Percentiles rank a stretch among this genome's conserved stretches.
Evolutionary conservation across 2,888 invertebrate genomes (phyloP).

Genomic region (Chrysodeixis includens): DNA sequence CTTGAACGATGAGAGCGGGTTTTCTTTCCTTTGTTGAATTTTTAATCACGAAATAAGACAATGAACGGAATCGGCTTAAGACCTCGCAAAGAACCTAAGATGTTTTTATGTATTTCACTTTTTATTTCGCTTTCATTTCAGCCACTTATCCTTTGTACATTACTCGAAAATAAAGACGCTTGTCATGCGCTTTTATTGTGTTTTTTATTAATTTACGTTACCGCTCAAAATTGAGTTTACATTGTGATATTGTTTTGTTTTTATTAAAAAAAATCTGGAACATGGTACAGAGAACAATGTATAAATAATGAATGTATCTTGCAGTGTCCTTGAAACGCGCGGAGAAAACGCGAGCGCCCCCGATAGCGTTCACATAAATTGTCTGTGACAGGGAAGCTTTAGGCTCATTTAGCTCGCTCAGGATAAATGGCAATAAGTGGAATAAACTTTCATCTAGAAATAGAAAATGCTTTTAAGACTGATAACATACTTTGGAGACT

Average conservation of each 20-base stretch:
- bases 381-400: slow-evolving; percentile 54
- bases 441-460: slow-evolving; percentile 53
- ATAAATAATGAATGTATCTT: slow-evolving; percentile 45
- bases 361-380: slow-evolving; percentile 54
- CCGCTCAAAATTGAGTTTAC: slow-evolving; percentile 28
- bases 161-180: slow-evolving; percentile 29
- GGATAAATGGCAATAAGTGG: slow-evolving; percentile 57
- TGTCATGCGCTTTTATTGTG: slow-evolving; percentile 39
- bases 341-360: slow-evolving; percentile 44
- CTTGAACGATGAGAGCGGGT: slow-evolving; percentile 69
- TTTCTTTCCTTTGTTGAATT: slow-evolving; percentile 64
- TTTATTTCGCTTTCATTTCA: slow-evolving; percentile 38
- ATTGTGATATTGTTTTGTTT: slow-evolving; percentile 28
- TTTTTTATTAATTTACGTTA: slow-evolving; percentile 38
- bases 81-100: slow-evolving; percentile 33
- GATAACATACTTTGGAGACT: slow-evolving; percentile 39
- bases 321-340: slow-evolving; percentile 49
- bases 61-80: slow-evolving; percentile 50
- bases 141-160: slow-evolving; percentile 32
- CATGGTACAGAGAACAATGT: slow-evolving; percentile 18
- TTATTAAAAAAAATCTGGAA: background rate
- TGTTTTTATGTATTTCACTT: slow-evolving; percentile 29
- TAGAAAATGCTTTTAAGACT: slow-evolving; percentile 39
- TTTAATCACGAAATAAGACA: slow-evolving; percentile 59
- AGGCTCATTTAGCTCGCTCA: slow-evolving; percentile 53